Evolutionary conservation across 2,888 invertebrate species (phyloP).

Genomic region (Camptogramma bilineatum): DNA sequence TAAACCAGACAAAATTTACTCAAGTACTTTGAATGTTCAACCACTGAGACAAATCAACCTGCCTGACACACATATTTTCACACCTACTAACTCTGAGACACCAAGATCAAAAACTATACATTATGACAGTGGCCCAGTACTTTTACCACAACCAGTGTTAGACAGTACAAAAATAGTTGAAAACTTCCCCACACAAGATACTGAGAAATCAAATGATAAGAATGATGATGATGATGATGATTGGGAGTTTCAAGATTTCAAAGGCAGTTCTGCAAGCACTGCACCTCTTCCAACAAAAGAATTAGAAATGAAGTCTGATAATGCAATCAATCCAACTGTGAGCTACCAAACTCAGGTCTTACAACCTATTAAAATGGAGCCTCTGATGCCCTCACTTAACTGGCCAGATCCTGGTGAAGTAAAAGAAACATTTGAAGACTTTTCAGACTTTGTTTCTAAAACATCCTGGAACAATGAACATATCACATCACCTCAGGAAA

Average conservation of each 20-base stretch:
- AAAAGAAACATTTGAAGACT: constrained; percentile 76
- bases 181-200: constrained; percentile 36
- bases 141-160: constrained; percentile 59
- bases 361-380: constrained; percentile 77
- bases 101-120: constrained; percentile 83
- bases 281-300: constrained; percentile 38
- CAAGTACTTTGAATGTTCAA: constrained; percentile 72
- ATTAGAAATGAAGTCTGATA: constrained; percentile 41
- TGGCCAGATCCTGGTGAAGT: constrained; percentile 83
- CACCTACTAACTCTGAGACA: constrained; percentile 81
- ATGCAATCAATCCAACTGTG: constrained; percentile 46
- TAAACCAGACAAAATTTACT: constrained; percentile 70
- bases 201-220: constrained; percentile 40
- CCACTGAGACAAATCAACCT: constrained; percentile 78
- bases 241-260: constrained; percentile 80
- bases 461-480: constrained; percentile 53
- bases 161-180: constrained; percentile 48
- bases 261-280: constrained; percentile 51
- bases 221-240: constrained; percentile 65
- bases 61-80: constrained; percentile 82
- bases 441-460: constrained; percentile 72
- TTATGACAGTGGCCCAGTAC: constrained; percentile 64
- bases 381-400: constrained; percentile 74
- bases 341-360: constrained; percentile 67
- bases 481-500: constrained; percentile 30